phyloP scores from a whole-genome alignment of 2,113 vertebrate species.

The Daboia siamensis region DNA sequence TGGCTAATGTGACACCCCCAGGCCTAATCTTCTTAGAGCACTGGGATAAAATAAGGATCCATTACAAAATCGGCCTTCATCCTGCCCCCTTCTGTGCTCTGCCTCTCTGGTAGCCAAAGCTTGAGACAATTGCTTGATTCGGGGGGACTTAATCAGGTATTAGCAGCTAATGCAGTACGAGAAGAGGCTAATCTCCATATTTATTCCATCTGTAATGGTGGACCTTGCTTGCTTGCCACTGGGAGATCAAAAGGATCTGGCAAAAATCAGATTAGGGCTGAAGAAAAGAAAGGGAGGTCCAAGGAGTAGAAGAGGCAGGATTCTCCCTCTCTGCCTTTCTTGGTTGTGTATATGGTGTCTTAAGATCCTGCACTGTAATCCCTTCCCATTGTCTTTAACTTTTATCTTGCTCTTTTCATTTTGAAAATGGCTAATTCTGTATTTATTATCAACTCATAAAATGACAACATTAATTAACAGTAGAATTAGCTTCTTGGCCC shows the following conservation, averaged over 20 bases:
- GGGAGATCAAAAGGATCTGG: constrained; percentile 90
- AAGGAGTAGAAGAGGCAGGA: constrained; percentile 72
- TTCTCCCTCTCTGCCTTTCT: constrained; percentile 70
- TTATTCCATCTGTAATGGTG: constrained; percentile 92
- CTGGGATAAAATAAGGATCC: constrained; percentile 97
- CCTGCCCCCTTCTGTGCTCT: constrained; percentile 81
- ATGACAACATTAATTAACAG: background rate
- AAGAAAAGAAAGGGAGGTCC: constrained; percentile 68
- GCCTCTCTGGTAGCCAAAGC: constrained; percentile 85
- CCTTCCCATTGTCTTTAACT: constrained; percentile 49
- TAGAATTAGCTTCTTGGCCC: background rate
- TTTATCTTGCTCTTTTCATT: constrained; percentile 24
- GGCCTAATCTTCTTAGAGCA: constrained; percentile 98
- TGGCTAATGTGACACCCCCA: constrained; percentile 95
- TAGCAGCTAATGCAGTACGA: constrained; percentile 89
- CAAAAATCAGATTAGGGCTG: constrained; percentile 90
- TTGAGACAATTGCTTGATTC: constrained; percentile 90
- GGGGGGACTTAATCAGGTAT: constrained; percentile 93
- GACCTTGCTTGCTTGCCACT: constrained; percentile 81
- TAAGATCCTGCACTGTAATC: constrained; percentile 70
- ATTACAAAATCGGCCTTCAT: constrained; percentile 96
- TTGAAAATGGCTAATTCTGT: constrained; percentile 47
- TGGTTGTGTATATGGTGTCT: constrained; percentile 63
- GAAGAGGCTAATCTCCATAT: constrained; percentile 94
- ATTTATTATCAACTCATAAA: constrained; percentile 39